Base-by-base conservation (phyloP, 2,797 vertebrate species). In the Cryptoprocta ferox region DNA sequence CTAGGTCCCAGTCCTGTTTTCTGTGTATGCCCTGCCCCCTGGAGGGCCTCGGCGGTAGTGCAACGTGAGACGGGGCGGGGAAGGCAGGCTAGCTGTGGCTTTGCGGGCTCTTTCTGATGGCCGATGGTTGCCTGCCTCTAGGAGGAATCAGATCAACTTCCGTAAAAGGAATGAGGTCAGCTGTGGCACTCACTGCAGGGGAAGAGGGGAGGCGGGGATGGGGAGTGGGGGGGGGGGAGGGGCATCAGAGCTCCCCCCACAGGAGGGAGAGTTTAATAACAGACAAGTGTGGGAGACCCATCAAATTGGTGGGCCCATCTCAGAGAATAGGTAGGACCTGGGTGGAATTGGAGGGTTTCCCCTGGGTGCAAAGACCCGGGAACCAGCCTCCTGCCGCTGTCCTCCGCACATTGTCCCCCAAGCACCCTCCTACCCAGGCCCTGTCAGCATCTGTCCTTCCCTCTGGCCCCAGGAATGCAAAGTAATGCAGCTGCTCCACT, bases 401-500 rank as follows among this genome's bases (percentile, higher is more conserved):
- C 48, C 48, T 35, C 13, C 45, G 19, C 9, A 10, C 24, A n/a
- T 63, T 39, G 75, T n/a, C 24, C 19, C 21, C 21, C 28, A 19
- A 63, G 35, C 35, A 59, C 2, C 30, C 3, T 28, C 28, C 45
- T 6, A 11, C 16, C 45, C 28, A 13, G 61, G 50, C 32, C 3
- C 59, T 35, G 24, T 28, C 21, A 53, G 19, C 24, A 76, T 30
- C 0, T 0, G 8, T 68, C 39, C 87, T 73, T 39, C 95, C 59
- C 5, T 0, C 92, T 95, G 95, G 28, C 32, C 87, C 50, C 98
- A 99, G 99, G 99, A 99, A 96, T 99, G 99, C 0, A 99, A 99
- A 98, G 99, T 99, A 0, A 99, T 99, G 12, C 98, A 99, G 94
- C 99, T 99, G 37, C 99, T 99, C 98, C 99, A 3, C 99, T 99